Evolutionary conservation across 2,113 vertebrate species (phyloP).

Genomic region (Typhlomys cinereus): DNA sequence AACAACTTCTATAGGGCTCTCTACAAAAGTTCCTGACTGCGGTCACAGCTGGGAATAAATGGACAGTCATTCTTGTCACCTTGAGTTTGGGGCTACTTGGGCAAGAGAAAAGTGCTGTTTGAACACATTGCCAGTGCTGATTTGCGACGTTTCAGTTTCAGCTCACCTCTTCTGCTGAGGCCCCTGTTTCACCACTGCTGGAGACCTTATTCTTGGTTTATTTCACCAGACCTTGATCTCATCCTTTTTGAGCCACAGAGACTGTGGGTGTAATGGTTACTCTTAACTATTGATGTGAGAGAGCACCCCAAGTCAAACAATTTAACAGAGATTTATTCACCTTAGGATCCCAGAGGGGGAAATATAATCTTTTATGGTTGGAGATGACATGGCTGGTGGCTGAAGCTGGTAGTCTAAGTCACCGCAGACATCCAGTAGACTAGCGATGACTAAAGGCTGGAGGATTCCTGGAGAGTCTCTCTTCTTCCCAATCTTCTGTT

Average conservation of each 20-base stretch:
- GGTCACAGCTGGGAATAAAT: background rate
- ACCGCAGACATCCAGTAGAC: too few species aligned
- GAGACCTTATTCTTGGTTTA: background rate
- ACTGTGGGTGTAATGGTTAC: too few species aligned
- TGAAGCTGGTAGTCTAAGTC: too few species aligned
- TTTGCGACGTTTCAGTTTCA: background rate
- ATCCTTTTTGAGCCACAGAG: background rate
- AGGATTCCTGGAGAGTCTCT: too few species aligned
- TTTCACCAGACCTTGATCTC: background rate
- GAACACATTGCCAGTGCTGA: background rate
- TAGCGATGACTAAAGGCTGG: too few species aligned
- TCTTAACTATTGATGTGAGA: too few species aligned
- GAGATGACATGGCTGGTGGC: too few species aligned
- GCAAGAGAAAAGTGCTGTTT: background rate
- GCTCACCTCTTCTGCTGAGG: background rate
- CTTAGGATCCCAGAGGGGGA: too few species aligned
- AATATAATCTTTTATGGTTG: too few species aligned
- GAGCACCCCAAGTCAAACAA: too few species aligned
- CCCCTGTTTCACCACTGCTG: rapidly evolving
- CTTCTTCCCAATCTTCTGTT: too few species aligned
- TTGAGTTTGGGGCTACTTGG: background rate
- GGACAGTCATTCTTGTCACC: background rate
- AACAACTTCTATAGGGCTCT: background rate
- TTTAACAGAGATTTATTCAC: too few species aligned
- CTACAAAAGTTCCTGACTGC: background rate